Conservation (phyloP, 2,797 vertebrate species). For the Rachycentron canadum region DNA sequence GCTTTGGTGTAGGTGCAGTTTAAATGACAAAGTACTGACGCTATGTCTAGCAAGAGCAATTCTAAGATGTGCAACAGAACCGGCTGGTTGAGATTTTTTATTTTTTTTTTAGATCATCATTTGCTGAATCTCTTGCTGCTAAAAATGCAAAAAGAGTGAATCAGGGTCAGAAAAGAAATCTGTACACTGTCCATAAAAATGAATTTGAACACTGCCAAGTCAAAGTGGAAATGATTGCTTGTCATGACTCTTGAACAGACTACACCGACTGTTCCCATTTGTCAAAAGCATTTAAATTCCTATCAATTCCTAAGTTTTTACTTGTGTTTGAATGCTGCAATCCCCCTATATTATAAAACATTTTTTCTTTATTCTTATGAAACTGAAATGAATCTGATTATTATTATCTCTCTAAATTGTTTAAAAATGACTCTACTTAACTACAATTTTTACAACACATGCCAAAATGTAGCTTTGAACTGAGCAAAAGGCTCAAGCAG, state of each 20-base stretch:
- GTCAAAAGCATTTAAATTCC: neutral
- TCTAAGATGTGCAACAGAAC: neutral
- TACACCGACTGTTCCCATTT: too few relatives aligned
- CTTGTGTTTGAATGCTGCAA: neutral
- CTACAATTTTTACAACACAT: neutral
- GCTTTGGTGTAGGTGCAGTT: conserved; percentile 6
- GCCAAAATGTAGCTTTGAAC: neutral
- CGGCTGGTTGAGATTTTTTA: neutral
- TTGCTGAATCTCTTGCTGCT: neutral
- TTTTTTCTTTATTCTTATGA: neutral
- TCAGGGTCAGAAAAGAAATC: neutral
- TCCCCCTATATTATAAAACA: neutral
- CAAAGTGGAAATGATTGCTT: neutral
- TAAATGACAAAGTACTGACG: neutral
- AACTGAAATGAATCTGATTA: neutral
- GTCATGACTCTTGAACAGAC: too few relatives aligned
- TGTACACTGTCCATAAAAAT: neutral
- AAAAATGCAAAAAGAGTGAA: neutral
- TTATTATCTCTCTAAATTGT: neutral
- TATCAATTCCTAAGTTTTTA: neutral
- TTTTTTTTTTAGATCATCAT: neutral
- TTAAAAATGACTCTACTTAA: conserved; percentile 3
- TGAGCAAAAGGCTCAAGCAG: neutral
- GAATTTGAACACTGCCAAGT: neutral
- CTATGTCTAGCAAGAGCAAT: neutral